These are phyloP conservation scores for Brachypalpus laphriformis DNA, from an alignment of 2,888 invertebrate genomes.

Conservation along the genomic window DNA sequence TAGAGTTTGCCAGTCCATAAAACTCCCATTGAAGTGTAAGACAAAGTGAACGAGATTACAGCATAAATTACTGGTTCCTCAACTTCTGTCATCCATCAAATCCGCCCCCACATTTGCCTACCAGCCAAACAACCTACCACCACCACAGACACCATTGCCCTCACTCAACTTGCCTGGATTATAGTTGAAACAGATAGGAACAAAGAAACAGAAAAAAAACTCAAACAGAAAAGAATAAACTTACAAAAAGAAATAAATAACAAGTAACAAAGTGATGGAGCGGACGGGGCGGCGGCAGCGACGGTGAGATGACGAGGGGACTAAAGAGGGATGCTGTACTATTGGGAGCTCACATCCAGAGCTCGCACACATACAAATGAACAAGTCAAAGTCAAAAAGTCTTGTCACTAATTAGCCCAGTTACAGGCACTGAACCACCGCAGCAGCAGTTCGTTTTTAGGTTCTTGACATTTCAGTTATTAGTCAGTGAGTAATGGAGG, in stretches of 20 bases:
- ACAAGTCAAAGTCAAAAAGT: constrained; percentile 74
- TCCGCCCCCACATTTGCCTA: constrained; percentile 73
- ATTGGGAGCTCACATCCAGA: constrained; percentile 47
- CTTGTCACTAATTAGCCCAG: constrained; percentile 74
- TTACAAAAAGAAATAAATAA: constrained; percentile 55
- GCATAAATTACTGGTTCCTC: constrained; percentile 74
- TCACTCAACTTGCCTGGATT: constrained; percentile 53
- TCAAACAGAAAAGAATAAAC: constrained; percentile 34
- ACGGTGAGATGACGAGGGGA: neutral
- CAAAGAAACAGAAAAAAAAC: constrained; percentile 22
- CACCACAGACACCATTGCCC: constrained; percentile 38
- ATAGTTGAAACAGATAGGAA: constrained; percentile 55
- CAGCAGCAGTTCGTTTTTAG: constrained; percentile 67
- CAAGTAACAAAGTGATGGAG: constrained; percentile 42
- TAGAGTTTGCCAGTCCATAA: constrained; percentile 74
- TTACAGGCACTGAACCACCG: constrained; percentile 71
- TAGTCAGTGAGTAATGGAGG: constrained; percentile 64
- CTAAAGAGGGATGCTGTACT: constrained; percentile 33
- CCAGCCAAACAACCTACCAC: constrained; percentile 28
- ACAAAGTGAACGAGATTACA: constrained; percentile 74
- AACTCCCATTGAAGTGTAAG: constrained; percentile 74
- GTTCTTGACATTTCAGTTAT: constrained; percentile 74
- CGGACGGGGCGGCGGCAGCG: neutral
- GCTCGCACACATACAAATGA: constrained; percentile 26
- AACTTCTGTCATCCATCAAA: constrained; percentile 74